phyloP scores from a whole-genome alignment of 2,113 vertebrate genomes.

The Castor canadensis region DNA sequence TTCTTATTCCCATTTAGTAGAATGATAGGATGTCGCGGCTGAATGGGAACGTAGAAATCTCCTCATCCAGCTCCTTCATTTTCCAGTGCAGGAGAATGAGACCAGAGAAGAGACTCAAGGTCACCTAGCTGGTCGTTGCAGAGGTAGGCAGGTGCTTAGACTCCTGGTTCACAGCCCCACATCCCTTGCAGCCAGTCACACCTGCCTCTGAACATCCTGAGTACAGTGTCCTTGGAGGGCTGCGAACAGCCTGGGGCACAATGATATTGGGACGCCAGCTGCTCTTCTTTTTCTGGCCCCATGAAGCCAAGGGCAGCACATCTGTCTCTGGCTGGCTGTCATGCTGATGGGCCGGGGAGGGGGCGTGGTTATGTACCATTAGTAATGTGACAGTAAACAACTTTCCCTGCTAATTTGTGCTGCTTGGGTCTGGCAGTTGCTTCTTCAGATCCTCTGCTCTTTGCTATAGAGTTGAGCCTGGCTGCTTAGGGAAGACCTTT shows the following conservation, averaged over 20 bases:
- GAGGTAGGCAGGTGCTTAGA: background rate
- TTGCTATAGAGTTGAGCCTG: background rate
- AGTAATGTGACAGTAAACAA: background rate
- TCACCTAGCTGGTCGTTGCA: background rate
- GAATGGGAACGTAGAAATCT: constrained; percentile 15
- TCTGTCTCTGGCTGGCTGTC: background rate
- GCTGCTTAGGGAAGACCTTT: background rate
- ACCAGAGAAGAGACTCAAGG: background rate
- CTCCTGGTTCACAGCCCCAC: background rate
- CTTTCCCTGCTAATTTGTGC: background rate
- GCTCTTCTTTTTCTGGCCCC: background rate
- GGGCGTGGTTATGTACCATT: background rate
- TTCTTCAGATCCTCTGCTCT: background rate
- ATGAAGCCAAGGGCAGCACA: background rate
- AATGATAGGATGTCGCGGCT: constrained; percentile 28
- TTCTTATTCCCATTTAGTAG: constrained; percentile 23
- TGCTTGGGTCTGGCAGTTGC: background rate
- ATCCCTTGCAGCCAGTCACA: background rate
- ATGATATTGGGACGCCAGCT: background rate
- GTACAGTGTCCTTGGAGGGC: background rate
- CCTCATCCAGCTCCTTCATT: background rate
- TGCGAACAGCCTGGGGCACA: background rate
- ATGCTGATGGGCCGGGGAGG: rapidly evolving
- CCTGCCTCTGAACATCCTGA: background rate
- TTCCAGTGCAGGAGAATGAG: background rate